phyloP scores from a whole-genome alignment of 2,113 vertebrate genomes.

The Trematomus loennbergii region DNA sequence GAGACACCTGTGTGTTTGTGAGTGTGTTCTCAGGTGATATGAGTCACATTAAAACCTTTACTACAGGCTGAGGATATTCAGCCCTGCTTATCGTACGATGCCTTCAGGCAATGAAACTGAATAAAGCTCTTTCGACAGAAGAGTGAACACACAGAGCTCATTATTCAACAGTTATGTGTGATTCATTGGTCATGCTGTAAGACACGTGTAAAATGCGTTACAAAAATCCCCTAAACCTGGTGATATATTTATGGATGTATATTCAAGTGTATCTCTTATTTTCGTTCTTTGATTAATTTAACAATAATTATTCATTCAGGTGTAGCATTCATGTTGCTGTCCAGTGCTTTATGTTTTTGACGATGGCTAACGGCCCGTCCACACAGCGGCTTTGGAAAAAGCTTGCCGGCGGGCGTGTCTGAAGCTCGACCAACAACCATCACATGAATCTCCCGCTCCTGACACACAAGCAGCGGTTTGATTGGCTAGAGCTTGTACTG shows the following conservation, averaged over 20 bases:
- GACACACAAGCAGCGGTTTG: too few species aligned
- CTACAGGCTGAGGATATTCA: constrained; percentile 4
- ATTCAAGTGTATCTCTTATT: too few species aligned
- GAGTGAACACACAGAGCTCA: not conserved
- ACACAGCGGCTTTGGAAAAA: too few species aligned
- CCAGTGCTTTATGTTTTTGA: too few species aligned
- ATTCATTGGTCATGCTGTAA: not conserved
- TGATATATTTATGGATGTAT: not conserved
- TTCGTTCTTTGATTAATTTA: too few species aligned
- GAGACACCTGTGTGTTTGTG: constrained; percentile 13
- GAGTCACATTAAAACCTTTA: constrained; percentile 20
- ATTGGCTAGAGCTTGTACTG: too few species aligned
- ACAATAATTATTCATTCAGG: too few species aligned
- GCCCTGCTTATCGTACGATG: not conserved
- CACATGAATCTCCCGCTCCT: too few species aligned
- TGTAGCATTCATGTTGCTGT: too few species aligned
- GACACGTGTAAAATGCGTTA: not conserved
- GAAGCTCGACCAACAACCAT: too few species aligned
- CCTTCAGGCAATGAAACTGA: not conserved
- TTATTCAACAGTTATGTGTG: not conserved
- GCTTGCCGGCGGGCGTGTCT: too few species aligned
- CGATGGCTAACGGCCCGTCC: too few species aligned
- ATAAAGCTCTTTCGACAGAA: constrained; percentile 26
- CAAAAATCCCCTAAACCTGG: not conserved
- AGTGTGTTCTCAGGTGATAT: constrained; percentile 2